Conservation (phyloP, 2,888 invertebrate genomes). For the Pachliopta kotzebuea region DNA sequence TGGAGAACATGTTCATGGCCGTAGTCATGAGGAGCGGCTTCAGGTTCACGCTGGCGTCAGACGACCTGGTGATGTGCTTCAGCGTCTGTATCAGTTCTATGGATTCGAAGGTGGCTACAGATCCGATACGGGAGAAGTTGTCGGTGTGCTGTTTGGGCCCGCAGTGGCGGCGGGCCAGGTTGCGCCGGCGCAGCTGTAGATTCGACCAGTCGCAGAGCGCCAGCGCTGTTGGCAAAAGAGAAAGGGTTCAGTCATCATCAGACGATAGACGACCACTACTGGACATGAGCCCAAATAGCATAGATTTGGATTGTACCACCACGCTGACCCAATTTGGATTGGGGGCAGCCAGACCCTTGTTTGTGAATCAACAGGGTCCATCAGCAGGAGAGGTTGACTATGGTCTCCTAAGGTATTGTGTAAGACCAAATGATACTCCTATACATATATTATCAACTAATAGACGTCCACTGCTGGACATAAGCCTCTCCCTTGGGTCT, state of each 20-base stretch:
- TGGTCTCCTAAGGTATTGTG: too few species aligned
- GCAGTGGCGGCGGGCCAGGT: conserved; percentile 89
- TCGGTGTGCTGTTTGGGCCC: conserved; percentile 88
- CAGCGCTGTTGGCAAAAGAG: conserved; percentile 83
- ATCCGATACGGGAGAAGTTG: conserved; percentile 86
- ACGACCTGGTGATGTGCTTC: conserved; percentile 57
- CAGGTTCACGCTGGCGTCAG: conserved; percentile 74
- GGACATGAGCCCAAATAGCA: too few species aligned
- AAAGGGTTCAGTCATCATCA: conserved; percentile 2
- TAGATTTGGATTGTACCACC: too few species aligned
- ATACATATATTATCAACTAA: too few species aligned
- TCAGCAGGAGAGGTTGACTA: too few species aligned
- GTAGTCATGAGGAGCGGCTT: conserved; percentile 87
- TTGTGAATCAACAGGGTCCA: too few species aligned
- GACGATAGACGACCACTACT: neutral
- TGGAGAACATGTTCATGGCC: conserved; percentile 91
- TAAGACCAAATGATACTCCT: too few species aligned
- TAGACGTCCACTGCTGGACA: too few species aligned
- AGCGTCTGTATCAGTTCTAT: conserved; percentile 81
- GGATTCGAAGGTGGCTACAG: conserved; percentile 85
- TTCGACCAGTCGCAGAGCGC: conserved; percentile 94
- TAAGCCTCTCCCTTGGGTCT: too few species aligned
- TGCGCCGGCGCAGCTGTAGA: conserved; percentile 88
- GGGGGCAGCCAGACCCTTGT: too few species aligned
- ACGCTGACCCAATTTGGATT: too few species aligned